phyloP scores from a whole-genome alignment of 2,113 vertebrate genomes.

The Eptatretus burgeri region DNA sequence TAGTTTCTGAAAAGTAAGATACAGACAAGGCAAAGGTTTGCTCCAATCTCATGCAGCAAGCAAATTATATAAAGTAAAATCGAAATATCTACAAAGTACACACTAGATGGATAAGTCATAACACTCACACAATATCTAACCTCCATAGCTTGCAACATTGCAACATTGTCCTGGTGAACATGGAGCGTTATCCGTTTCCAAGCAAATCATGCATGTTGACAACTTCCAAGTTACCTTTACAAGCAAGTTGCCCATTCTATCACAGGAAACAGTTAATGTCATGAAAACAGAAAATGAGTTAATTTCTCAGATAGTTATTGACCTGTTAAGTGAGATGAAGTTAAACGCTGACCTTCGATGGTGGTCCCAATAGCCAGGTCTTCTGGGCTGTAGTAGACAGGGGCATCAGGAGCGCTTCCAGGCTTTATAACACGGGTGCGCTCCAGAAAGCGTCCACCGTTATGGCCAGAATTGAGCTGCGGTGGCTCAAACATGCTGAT shows the following conservation, averaged over 20 bases:
- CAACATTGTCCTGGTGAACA: no score
- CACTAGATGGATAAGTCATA: no score
- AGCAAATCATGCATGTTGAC: not conserved
- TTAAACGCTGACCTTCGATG: conserved; percentile 29
- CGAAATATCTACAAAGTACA: no score
- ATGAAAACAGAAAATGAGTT: not conserved
- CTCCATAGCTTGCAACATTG: no score
- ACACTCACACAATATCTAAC: no score
- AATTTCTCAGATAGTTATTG: not conserved
- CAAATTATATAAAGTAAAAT: no score
- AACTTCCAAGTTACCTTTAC: not conserved
- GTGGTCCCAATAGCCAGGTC: conserved; percentile 47
- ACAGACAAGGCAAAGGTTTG: no score
- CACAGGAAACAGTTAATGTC: no score
- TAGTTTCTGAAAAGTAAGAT: no score
- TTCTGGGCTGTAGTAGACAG: conserved; percentile 32
- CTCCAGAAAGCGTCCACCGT: conserved; percentile 36
- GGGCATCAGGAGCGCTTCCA: conserved; percentile 22
- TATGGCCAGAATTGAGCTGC: conserved; percentile 40
- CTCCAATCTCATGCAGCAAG: no score
- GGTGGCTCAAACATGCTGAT: conserved; percentile 53
- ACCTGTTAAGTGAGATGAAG: not conserved
- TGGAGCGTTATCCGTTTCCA: no score
- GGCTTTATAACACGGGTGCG: conserved; percentile 38
- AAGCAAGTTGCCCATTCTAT: not conserved